Base-by-base conservation (phyloP, 2,113 vertebrate species). In the Pachypanchax playfairii region DNA sequence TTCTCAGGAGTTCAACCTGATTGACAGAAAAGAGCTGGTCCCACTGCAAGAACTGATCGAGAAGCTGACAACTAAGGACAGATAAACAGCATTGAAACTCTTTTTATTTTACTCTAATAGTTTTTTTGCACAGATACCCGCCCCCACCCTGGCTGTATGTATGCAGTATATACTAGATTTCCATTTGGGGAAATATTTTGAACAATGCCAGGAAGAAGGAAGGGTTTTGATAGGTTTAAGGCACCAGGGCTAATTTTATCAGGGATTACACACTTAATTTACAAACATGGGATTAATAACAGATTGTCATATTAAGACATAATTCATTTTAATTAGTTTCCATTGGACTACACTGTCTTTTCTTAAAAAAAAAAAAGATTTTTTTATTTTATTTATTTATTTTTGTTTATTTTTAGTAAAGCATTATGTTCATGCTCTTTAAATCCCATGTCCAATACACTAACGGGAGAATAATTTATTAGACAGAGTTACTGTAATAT, bases 41-140 rank as follows among this genome's bases (percentile, higher is more conserved):
- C 96, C 96, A n/a, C 94, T 98, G 80, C 96, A 98, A 84, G 96
- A 98, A 77, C 92, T 98, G 75, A 98, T 98, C 22, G 96, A 98
- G 85, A 97, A 97, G 89, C 85, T 98, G 81, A 95, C 95, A 64
- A 96, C 96, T 41, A 98, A 98, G 90, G 96, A 98, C 87, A 94
- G 96, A 97, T 98, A 97, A 91, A 90, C 67, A 39, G 17, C 74
- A n/a, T 21, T 41, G 36, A 29, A 64, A 36, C 61, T 69, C 48
- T 72, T 65, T 53, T 65, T 64, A 60, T 81, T 72, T 85, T 69
- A 81, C 74, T 61, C 50, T 65, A 88, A 73, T 88, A 83, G 71
- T 83, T 89, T 35, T n/a, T 84, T 88, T 90, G 84, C 88, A 89
- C 87, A 90, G 80, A 88, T 73, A 65, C 77, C 82, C 80, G 51